Evolutionary conservation across 2,888 invertebrate species (phyloP), one percentile per base, ranked within the genome.

Genomic region (Ectropis crepuscularia): DNA sequence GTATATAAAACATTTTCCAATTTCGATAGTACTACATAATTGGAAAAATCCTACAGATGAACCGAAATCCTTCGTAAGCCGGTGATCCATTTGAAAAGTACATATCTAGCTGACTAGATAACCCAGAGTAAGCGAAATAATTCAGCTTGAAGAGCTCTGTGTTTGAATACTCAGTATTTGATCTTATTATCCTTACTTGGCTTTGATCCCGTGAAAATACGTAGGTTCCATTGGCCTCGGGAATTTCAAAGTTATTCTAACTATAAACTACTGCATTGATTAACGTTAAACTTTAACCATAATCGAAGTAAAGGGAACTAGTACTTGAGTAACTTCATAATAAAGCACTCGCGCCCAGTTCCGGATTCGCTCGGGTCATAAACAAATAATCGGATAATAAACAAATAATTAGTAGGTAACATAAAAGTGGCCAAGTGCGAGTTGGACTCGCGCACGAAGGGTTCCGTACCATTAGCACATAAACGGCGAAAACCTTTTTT

Each of bases 141-240:
- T 39, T 47, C 47, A 39, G n/a, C 55, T 47, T 8, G 55, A 55
- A 47, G 55, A 55, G 10, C 55, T 47, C 39, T 10, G 55, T 55
- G 47, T 47, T 55, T 47, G 54, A 54, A 61, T 54, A 54, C 45
- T 37, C 45, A 41, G 16, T 53, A 37, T 54, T 53, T 53, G 48
- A 48, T 48, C 48, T 42, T 48, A 60, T 60, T 53, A 60, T 60
- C 42, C 48, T 49, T 46, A 59, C 41, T 60, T 54, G 41, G 47
- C 60, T 60, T 60, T 53, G 53, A 60, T 60, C 48, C 42, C 16
- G 48, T 39, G 47, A 48, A 48, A 53, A 48, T 53, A 48, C 60
- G 48, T 28, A 48, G 41, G 53, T 45, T 60, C 48, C 48, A 60
- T 53, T 60, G 48, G 54, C 60, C 48, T 48, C 42, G 36, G n/a